phyloP scores from a whole-genome alignment of 1,140 invertebrate genomes.

The Drosophila persimilis region DNA sequence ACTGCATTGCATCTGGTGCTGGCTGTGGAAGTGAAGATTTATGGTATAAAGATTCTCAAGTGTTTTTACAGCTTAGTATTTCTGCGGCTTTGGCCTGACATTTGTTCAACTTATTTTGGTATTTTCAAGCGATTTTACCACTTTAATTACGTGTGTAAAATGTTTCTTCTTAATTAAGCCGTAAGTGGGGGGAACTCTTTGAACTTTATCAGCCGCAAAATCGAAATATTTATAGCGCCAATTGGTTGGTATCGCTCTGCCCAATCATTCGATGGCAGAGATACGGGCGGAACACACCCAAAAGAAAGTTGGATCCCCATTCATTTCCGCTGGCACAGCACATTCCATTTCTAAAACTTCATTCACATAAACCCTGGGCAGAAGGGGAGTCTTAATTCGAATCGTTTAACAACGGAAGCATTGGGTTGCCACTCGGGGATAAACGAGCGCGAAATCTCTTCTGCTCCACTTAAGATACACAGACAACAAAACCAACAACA shows the following conservation, averaged over 20 bases:
- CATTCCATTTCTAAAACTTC: slow-evolving; percentile 63
- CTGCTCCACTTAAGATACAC: slow-evolving; percentile 53
- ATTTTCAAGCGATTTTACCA: slow-evolving; percentile 29
- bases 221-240: slow-evolving; percentile 4
- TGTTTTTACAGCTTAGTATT: slow-evolving; percentile 38
- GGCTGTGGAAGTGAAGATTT: slow-evolving; percentile 59
- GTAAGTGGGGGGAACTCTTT: background rate
- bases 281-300: slow-evolving; percentile 20
- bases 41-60: slow-evolving; percentile 57
- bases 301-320: slow-evolving; percentile 66
- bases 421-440: slow-evolving; percentile 38
- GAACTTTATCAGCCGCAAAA: slow-evolving; percentile 7
- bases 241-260: background rate
- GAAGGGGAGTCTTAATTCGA: slow-evolving; percentile 70
- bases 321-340: slow-evolving; percentile 67
- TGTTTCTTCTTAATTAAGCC: slow-evolving; percentile 38
- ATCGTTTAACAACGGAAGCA: slow-evolving; percentile 79
- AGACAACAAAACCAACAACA: slow-evolving; percentile 31
- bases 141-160: slow-evolving; percentile 41
- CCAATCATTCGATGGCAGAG: background rate
- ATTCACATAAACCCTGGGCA: slow-evolving; percentile 59
- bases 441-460: slow-evolving; percentile 39
- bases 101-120: slow-evolving; percentile 58
- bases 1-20: slow-evolving; percentile 9
- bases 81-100: slow-evolving; percentile 44